Evolutionary conservation across 2,113 vertebrate species (phyloP).

Genomic region (Pachycephala philippinensis): DNA sequence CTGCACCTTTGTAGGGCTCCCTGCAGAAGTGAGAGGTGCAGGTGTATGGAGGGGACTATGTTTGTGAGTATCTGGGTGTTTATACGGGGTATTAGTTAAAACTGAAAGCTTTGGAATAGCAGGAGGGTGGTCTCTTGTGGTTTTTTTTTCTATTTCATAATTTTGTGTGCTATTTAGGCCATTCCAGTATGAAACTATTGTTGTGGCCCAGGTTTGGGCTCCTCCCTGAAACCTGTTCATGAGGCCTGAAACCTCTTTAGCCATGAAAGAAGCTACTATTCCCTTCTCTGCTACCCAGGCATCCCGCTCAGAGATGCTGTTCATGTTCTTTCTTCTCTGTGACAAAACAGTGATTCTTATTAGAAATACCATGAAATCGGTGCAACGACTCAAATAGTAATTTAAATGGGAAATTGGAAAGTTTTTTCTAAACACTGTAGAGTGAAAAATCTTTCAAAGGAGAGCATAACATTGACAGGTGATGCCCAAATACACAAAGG

Average conservation of each 20-base stretch:
- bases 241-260: not conserved
- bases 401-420: not conserved
- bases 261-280: not conserved
- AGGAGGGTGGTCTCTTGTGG: not conserved
- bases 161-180: not conserved
- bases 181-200: not conserved
- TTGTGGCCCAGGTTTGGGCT: not conserved
- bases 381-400: not conserved
- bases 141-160: not conserved
- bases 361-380: not conserved
- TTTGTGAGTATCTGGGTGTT: not conserved
- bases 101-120: not conserved
- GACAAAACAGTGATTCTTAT: not conserved
- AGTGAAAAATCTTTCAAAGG: not conserved
- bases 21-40: not conserved
- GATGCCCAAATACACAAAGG: not conserved
- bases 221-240: not conserved
- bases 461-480: not conserved
- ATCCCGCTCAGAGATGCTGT: not conserved
- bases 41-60: not conserved
- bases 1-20: not conserved
- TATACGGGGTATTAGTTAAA: not conserved
- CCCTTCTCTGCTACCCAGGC: not conserved
- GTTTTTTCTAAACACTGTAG: not conserved
- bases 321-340: not conserved